These are phyloP conservation scores for Orius insidiosus DNA, from an alignment of 1,140 invertebrate species.

Conservation along the genomic window DNA sequence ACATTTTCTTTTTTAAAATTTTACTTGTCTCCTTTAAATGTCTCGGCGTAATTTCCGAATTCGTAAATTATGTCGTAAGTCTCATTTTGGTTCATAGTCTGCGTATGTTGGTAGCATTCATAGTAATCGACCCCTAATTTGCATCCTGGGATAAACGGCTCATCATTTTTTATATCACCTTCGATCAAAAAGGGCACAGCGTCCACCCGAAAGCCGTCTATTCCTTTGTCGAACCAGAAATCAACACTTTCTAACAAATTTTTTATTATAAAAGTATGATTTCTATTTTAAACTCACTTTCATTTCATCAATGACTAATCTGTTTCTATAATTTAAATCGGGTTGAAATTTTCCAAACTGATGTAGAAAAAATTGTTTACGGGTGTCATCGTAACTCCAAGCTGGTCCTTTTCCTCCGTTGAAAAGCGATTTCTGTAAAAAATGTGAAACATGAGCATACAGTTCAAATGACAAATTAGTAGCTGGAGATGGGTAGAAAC, in stretches of 20 bases:
- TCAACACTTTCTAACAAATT: slow-evolving; percentile 19
- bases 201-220: slow-evolving; percentile 52
- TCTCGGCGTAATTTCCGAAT: slow-evolving; percentile 41
- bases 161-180: slow-evolving; percentile 19
- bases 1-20: too few species aligned
- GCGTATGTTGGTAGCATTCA: slow-evolving; percentile 29
- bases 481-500: too few species aligned
- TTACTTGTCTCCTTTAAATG: slow-evolving; percentile 23
- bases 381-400: slow-evolving; percentile 43
- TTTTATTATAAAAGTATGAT: too few species aligned
- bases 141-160: slow-evolving; percentile 19
- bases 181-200: slow-evolving; percentile 34
- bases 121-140: slow-evolving; percentile 1
- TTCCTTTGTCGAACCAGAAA: slow-evolving; percentile 48
- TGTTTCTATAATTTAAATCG: slow-evolving; percentile 51
- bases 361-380: slow-evolving; percentile 58
- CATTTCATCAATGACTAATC: slow-evolving; percentile 37
- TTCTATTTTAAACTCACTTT: slow-evolving; percentile 31
- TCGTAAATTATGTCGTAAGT: slow-evolving; percentile 40
- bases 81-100: slow-evolving; percentile 40
- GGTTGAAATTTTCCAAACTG: slow-evolving; percentile 52
- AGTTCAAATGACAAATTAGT: too few species aligned
- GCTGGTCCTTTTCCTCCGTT: slow-evolving; percentile 33
- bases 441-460: too few species aligned
- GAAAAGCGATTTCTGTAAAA: slow-evolving; percentile 38